Base-by-base conservation (phyloP, 2,113 vertebrate species). In the Perognathus longimembris region DNA sequence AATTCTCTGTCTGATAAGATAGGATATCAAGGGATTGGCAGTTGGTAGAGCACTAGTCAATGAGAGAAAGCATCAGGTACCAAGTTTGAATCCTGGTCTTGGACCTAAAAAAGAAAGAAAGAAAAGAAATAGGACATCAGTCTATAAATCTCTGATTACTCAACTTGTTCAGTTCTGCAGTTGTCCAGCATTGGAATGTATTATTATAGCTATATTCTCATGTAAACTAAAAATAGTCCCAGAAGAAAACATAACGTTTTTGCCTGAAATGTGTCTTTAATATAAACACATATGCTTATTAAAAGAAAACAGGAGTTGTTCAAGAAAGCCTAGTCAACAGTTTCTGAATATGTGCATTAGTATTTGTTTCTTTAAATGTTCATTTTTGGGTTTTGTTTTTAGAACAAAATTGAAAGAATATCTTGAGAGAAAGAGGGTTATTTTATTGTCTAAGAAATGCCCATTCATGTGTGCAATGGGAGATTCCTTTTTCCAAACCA, bases 321-420 rank as follows among this genome's bases (percentile, higher is more conserved):
- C 64, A 76, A 63, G 6, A 9, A 63, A 89, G 26, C 38, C 30
- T 91, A 95, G 66, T 40, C 73, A 88, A 78, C 34, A 88, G 21
- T 38, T 86, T 67, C 30, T 87, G 36, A 80, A 67, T 89, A 32
- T 83, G 90, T 26, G 59, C 7, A 57, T 77, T 67, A 73, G 30
- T 75, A 73, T 88, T 92, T 92, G 26, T 85, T 84, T 90, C 45
- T 32, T 85, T 70, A 92, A 61, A n/a, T 90, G 30, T 54, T 2
- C 8, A n/a, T 63, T 89, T 76, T n/a, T 18, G 50, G 40, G 14
- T 45, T 90, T 42, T 18, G 70, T 26, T 92, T n/a, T 69, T 75
- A 45, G 26, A 82, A 81, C 15, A 81, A 64, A 66, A 70, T 34
- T 86, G 57, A 91, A 94, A 66, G 57, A 73, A 12, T 64, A 85